Percentiles rank a stretch among this genome's conserved stretches.
These are phyloP conservation scores for Rotaria magnacalcarata DNA, from an alignment of 2,888 invertebrate species.

Conservation along the genomic window DNA sequence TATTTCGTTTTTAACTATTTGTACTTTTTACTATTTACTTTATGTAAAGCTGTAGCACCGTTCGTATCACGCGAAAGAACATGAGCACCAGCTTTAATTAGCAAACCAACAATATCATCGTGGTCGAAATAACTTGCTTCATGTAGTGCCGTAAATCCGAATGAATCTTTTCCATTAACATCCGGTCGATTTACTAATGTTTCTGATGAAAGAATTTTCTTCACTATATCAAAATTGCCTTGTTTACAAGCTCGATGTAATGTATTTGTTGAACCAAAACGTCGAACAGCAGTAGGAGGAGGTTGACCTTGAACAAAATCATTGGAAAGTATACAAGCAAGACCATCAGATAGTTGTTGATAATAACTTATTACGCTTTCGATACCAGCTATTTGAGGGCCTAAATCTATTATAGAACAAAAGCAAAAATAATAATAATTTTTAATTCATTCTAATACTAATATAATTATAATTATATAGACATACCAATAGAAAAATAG, in stretches of 20 bases:
- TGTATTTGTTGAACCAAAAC: slow-evolving; percentile 41
- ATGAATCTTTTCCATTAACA: slow-evolving; percentile 44
- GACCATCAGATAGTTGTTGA: slow-evolving; percentile 39
- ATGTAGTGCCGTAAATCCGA: slow-evolving; percentile 44
- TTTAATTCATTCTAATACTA: background rate
- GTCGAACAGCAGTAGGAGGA: slow-evolving; percentile 31
- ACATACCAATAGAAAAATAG: slow-evolving; percentile 28
- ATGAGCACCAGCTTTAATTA: slow-evolving; percentile 39
- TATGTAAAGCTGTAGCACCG: slow-evolving; percentile 44
- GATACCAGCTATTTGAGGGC: slow-evolving; percentile 43
- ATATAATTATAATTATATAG: background rate
- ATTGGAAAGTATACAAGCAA: slow-evolving; percentile 37
- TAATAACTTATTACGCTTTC: slow-evolving; percentile 43
- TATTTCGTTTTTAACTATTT: background rate
- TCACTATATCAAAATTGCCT: slow-evolving; percentile 39
- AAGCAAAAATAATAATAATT: background rate
- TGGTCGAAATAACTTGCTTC: slow-evolving; percentile 44
- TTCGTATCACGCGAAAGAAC: slow-evolving; percentile 37
- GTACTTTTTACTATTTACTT: slow-evolving; percentile 10
- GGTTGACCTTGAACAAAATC: slow-evolving; percentile 37
- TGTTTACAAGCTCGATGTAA: slow-evolving; percentile 40
- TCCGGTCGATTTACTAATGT: slow-evolving; percentile 39
- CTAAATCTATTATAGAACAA: slow-evolving; percentile 39
- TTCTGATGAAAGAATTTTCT: slow-evolving; percentile 40
- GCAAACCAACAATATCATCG: slow-evolving; percentile 36